Percentiles rank a stretch among this genome's conserved stretches.
phyloP scores from a whole-genome alignment of 2,888 invertebrate genomes.

The Sphinx pinastri region DNA sequence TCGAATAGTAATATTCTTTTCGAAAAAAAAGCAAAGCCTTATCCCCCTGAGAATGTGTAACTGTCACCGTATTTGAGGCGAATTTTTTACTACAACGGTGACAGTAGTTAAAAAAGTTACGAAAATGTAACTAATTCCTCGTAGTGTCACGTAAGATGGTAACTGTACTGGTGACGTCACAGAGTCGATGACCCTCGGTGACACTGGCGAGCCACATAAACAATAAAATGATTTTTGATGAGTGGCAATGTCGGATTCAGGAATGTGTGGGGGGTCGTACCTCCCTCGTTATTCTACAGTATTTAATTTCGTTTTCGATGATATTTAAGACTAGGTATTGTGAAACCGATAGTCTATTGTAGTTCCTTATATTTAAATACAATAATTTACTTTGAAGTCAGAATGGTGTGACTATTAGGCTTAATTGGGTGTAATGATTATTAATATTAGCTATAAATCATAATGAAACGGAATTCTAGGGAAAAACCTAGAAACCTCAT shows the following conservation, averaged over 20 bases:
- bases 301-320: not conserved
- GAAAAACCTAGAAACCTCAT: not conserved
- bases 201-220: slow-evolving; percentile 19
- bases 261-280: not conserved
- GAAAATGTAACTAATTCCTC: slow-evolving; percentile 17
- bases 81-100: not conserved
- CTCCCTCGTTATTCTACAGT: not conserved
- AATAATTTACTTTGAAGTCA: too few species aligned
- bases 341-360: too few species aligned
- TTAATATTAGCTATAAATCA: not conserved
- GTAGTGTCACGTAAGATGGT: slow-evolving; percentile 27
- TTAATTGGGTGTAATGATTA: too few species aligned
- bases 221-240: slow-evolving; percentile 24
- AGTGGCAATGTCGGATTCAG: not conserved
- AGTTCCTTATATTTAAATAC: too few species aligned
- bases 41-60: not conserved
- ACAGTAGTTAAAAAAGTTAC: slow-evolving; percentile 5
- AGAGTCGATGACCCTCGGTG: slow-evolving; percentile 26
- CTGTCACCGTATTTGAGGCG: not conserved
- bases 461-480: not conserved
- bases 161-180: slow-evolving; percentile 29
- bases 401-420: too few species aligned
- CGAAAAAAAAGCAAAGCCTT: not conserved
- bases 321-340: too few species aligned
- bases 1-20: not conserved